These are phyloP conservation scores for Keiferia lycopersicella DNA, from an alignment of 2,888 invertebrate species.

Conservation along the genomic window DNA sequence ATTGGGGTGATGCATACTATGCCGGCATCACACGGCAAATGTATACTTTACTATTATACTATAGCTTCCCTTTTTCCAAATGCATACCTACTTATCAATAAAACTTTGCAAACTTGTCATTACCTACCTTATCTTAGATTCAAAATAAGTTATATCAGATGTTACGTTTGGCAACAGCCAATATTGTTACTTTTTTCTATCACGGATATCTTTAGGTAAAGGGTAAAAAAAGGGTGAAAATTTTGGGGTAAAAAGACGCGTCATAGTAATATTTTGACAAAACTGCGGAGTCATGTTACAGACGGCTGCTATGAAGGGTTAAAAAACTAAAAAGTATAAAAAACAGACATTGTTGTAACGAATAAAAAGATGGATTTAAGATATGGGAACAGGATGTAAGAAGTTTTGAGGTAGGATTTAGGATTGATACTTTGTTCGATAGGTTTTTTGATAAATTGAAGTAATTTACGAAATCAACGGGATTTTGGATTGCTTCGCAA, in stretches of 20 bases:
- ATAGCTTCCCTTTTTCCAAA: too few relatives aligned
- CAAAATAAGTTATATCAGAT: conserved; percentile 58
- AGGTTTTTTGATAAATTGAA: background rate
- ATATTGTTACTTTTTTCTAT: conserved; percentile 51
- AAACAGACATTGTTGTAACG: background rate
- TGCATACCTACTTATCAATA: background rate
- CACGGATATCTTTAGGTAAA: conserved; percentile 47
- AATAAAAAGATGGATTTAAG: conserved; percentile 40
- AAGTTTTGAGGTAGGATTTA: conserved; percentile 25
- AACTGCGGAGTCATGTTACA: conserved; percentile 71
- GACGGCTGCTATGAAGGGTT: conserved; percentile 46
- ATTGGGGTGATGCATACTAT: too few relatives aligned
- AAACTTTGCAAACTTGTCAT: conserved; percentile 47
- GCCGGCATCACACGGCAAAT: too few relatives aligned
- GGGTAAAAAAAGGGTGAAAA: conserved; percentile 42
- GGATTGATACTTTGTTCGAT: background rate
- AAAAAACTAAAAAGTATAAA: conserved; percentile 35
- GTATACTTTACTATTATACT: too few relatives aligned
- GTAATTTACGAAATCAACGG: too few relatives aligned
- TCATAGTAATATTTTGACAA: conserved; percentile 78
- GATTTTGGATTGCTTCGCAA: too few relatives aligned
- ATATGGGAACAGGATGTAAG: conserved; percentile 39
- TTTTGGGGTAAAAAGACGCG: conserved; percentile 49
- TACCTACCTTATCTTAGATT: conserved; percentile 59
- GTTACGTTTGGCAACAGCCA: conserved; percentile 45